Conservation (phyloP, 2,797 vertebrate genomes). For the Cyclura pinguis region DNA sequence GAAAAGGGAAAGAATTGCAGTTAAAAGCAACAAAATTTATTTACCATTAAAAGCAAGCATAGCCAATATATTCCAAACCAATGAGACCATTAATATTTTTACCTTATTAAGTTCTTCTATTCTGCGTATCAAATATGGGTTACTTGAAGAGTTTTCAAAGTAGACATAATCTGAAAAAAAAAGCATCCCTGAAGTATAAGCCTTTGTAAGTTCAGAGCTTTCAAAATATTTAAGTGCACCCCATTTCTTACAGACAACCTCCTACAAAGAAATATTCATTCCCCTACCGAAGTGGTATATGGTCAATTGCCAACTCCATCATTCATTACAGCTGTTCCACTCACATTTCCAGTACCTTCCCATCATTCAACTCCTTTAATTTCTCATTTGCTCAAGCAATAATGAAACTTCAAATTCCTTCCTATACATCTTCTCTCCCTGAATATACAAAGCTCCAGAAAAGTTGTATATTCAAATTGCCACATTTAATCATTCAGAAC, state of each 20-base stretch:
- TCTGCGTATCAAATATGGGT: constrained; percentile 84
- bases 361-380: not conserved
- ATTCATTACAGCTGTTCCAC: no score
- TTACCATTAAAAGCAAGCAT: not conserved
- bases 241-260: not conserved
- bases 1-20: constrained; percentile 12
- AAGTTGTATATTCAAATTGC: not conserved
- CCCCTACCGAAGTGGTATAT: no score
- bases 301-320: not conserved
- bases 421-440: not conserved
- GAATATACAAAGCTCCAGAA: not conserved
- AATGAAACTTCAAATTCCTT: not conserved
- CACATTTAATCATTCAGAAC: not conserved
- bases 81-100: constrained; percentile 35
- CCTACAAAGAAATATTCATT: not conserved
- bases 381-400: not conserved
- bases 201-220: not conserved
- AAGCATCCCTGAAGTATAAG: not conserved
- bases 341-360: not conserved
- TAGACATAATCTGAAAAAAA: constrained; percentile 84
- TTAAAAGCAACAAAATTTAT: constrained; percentile 36
- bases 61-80: constrained; percentile 50
- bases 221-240: not conserved
- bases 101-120: constrained; percentile 89
- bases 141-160: constrained; percentile 87